These are phyloP conservation scores for Peromyscus polionotus DNA, from an alignment of 2,113 vertebrate species.

Conservation along the genomic window DNA sequence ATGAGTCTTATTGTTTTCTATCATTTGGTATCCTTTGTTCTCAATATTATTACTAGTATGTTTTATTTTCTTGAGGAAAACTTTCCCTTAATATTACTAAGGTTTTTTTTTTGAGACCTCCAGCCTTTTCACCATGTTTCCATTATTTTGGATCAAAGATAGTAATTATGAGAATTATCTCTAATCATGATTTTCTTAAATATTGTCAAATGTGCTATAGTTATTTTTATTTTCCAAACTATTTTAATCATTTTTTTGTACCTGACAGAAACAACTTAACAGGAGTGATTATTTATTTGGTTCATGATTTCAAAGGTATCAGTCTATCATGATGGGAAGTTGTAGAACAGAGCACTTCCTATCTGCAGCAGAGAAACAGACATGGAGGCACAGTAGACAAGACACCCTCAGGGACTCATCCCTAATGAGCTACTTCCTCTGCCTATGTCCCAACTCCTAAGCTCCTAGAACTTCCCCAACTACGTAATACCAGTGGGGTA, in stretches of 20 bases:
- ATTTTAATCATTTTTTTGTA: not conserved
- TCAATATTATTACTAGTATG: not conserved
- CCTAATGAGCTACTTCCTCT: not conserved
- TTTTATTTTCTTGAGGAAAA: constrained; percentile 10
- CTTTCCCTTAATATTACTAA: not conserved
- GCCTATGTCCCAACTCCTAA: not conserved
- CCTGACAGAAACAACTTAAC: not conserved
- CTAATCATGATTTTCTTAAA: constrained; percentile 12
- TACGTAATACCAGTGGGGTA: not conserved
- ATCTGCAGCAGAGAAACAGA: not conserved
- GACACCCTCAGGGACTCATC: not conserved
- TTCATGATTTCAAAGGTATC: not conserved
- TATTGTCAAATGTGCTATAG: not conserved
- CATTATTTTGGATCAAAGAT: constrained; percentile 38
- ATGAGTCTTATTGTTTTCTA: not conserved
- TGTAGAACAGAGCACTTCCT: not conserved
- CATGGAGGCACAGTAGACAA: not conserved
- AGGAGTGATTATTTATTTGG: not conserved
- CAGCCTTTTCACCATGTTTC: not conserved
- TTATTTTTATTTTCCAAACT: not conserved
- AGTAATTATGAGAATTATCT: not conserved
- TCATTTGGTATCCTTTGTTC: not conserved
- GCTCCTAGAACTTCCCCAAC: not conserved
- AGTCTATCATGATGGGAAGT: not conserved
- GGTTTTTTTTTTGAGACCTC: not conserved